Base-by-base conservation (phyloP, 2,113 vertebrate genomes). In the Psettodes erumei region DNA sequence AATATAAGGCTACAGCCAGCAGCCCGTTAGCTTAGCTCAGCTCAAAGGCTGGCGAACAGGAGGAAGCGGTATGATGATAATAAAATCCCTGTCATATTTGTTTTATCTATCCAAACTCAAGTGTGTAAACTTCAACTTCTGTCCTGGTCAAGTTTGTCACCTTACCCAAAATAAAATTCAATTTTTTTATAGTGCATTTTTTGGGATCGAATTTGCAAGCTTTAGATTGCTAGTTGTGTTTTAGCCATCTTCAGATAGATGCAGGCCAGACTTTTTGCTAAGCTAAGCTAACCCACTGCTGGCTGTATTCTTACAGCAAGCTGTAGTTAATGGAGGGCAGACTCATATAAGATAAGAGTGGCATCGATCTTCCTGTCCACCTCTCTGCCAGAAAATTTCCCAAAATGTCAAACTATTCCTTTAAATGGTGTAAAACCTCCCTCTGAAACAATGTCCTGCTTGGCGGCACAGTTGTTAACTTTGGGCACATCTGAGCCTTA, bases 401-500 rank as follows among this genome's bases (percentile, higher is more conserved):
- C 10, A 56, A 66, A 71, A 47, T 40, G 38, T 69, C 35, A 18
- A 40, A 70, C 18, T 56, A n/a, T 54, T 60, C 56, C 54, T 69
- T 81, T 67, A 53, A n/a, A 77, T 54, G 73, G 16, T 37, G 21
- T 42, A 37, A 43, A 77, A 68, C 35, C 33, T 33, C 18, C 43
- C 62, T 42, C 18, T 51, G 7, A 50, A 69, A 73, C 23, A 42
- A 21, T 30, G 50, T 65, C 51, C 64, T 21, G 68, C 67, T 71
- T 50, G 27, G 42, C 50, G 55, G 40, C 66, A 43, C 72, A 33
- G 74, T 47, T 61, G 59, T 64, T 75, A 64, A 64, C 73, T 69
- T 63, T 70, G 62, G 62, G 66, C 38, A 76, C 45, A 67, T 66
- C 33, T 28, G 21, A 66, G 71, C 69, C 37, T 53, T 63, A 75